A percentile compares a stretch with the other conserved stretches of the same genome.
These are phyloP conservation scores for Leptonema lineaticorne DNA, from an alignment of 1,140 invertebrate species.

Conservation along the genomic window DNA sequence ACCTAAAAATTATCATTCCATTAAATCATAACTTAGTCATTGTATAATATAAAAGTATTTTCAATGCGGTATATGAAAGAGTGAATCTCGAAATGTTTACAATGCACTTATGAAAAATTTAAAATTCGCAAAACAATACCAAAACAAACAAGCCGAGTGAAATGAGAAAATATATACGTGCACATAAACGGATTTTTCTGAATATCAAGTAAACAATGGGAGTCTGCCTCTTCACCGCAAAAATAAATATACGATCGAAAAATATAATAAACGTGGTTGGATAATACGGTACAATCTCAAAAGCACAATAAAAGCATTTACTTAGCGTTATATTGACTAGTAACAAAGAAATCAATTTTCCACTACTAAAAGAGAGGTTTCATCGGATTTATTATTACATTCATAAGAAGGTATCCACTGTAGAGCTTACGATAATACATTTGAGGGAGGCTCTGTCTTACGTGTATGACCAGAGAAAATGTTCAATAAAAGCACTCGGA, in stretches of 20 bases:
- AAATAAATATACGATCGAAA: conserved; percentile 12
- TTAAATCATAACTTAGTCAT: too few relatives aligned
- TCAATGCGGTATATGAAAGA: too few relatives aligned
- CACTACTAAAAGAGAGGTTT: conserved; percentile 29
- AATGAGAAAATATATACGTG: conserved; percentile 7
- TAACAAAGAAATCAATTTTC: conserved; percentile 42
- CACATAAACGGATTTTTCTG: conserved; percentile 14
- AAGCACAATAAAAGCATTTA: conserved; percentile 35
- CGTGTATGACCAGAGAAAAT: conserved; percentile 25
- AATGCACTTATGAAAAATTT: background rate
- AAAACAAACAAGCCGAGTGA: background rate
- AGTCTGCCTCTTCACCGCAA: background rate
- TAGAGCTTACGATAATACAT: conserved; percentile 36
- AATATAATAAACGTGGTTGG: conserved; percentile 27
- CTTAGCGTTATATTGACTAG: conserved; percentile 20
- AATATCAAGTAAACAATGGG: conserved; percentile 22
- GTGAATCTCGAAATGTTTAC: background rate
- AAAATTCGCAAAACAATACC: background rate
- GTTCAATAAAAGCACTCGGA: conserved; percentile 24
- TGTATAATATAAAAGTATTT: too few relatives aligned
- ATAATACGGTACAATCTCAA: conserved; percentile 24
- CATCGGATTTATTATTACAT: conserved; percentile 37
- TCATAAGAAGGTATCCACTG: conserved; percentile 21
- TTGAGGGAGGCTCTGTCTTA: conserved; percentile 26
- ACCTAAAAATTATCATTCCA: too few relatives aligned